These are phyloP conservation scores for Ligdia adustata DNA, from an alignment of 2,888 invertebrate species.

Conservation along the genomic window DNA sequence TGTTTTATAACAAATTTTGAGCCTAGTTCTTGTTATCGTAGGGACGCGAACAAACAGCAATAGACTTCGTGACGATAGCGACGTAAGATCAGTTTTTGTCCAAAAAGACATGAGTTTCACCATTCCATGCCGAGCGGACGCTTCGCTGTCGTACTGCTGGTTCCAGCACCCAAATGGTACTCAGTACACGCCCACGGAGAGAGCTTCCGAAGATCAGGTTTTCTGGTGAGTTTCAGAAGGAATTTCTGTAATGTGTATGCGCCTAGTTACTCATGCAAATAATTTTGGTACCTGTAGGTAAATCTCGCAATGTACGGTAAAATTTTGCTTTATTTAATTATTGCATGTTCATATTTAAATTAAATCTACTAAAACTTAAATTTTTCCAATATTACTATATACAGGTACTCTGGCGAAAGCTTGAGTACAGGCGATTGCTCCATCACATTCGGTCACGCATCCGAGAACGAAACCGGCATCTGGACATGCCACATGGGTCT, in stretches of 20 bases:
- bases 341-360: too few species aligned
- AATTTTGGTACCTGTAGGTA: too few species aligned
- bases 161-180: constrained; percentile 73
- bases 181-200: constrained; percentile 61
- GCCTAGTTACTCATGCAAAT: too few species aligned
- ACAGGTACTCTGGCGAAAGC: constrained; percentile 71
- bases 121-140: constrained; percentile 60
- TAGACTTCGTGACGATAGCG: not conserved
- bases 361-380: too few species aligned
- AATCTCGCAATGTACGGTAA: too few species aligned
- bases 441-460: constrained; percentile 63
- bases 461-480: constrained; percentile 57
- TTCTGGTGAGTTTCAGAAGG: constrained; percentile 56
- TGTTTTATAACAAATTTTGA: not conserved
- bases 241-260: too few species aligned
- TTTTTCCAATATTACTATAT: constrained; percentile 17
- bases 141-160: constrained; percentile 74
- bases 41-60: constrained; percentile 1
- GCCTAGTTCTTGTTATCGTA: not conserved
- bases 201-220: constrained; percentile 43
- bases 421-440: constrained; percentile 73
- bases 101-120: constrained; percentile 56
- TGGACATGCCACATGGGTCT: constrained; percentile 82
- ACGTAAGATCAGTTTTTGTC: constrained; percentile 52
- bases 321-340: too few species aligned